Evolutionary conservation across 1,140 invertebrate genomes (phyloP).

Genomic region (Drosophila equinoxialis): DNA sequence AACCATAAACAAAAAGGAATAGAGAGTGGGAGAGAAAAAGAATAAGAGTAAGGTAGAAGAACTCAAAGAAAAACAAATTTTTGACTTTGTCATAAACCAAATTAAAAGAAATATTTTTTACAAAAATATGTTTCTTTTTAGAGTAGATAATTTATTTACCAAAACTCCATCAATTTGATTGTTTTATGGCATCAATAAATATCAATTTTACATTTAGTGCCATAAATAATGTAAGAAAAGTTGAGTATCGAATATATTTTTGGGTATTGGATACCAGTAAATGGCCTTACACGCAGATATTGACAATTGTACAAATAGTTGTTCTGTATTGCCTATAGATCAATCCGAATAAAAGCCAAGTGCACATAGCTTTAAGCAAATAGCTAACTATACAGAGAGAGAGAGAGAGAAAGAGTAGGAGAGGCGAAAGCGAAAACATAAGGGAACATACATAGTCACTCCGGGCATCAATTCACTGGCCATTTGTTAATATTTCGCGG

Average conservation of each 20-base stretch:
- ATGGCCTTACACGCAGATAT: neutral
- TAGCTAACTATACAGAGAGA: neutral
- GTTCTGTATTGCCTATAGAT: neutral
- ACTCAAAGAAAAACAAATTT: neutral
- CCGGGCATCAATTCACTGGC: constrained; percentile 32
- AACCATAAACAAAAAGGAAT: neutral
- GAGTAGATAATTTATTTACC: neutral
- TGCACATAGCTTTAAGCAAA: neutral
- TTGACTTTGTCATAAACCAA: neutral
- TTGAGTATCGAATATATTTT: neutral
- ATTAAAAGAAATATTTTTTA: constrained; percentile 1
- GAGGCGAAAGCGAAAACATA: too few species aligned
- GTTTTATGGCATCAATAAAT: constrained; percentile 8
- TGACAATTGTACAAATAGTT: neutral
- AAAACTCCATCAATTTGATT: constrained; percentile 9
- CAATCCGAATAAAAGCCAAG: neutral
- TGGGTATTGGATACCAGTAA: neutral
- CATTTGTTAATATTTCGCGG: constrained; percentile 71
- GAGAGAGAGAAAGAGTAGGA: too few species aligned
- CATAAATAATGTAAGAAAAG: neutral
- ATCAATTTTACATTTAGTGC: neutral
- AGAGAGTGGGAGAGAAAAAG: neutral
- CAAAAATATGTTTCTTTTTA: neutral
- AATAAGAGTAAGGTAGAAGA: neutral
- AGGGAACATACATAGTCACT: neutral